Conservation (phyloP, 2,888 invertebrate species). For the Callosobruchus maculatus region DNA sequence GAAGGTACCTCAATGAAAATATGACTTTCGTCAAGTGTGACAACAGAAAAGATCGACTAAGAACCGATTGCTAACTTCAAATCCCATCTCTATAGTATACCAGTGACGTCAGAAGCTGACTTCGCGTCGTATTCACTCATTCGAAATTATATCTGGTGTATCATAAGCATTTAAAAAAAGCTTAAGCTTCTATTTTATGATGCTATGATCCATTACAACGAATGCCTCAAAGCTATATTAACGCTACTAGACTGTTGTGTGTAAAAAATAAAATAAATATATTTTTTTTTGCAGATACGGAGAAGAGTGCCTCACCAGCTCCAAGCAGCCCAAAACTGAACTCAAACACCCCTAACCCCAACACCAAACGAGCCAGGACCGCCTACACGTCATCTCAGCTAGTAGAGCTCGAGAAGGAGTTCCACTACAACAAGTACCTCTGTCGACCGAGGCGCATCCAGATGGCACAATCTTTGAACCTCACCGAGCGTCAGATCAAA, state of each 20-base stretch:
- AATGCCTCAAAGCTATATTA: too few species aligned
- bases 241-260: too few species aligned
- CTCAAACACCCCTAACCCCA: not conserved
- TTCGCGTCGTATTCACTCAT: too few species aligned
- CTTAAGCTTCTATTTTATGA: too few species aligned
- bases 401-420: constrained; percentile 76
- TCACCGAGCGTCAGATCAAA: constrained; percentile 79
- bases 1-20: too few species aligned
- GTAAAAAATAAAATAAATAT: not conserved
- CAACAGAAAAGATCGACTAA: too few species aligned
- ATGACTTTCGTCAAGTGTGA: too few species aligned
- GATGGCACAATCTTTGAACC: constrained; percentile 64
- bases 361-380: constrained; percentile 67
- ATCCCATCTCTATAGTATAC: too few species aligned
- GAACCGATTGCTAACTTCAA: too few species aligned
- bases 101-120: too few species aligned
- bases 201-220: too few species aligned
- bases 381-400: constrained; percentile 79
- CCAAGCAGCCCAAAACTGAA: not conserved
- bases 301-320: not conserved
- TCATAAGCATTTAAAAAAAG: not conserved
- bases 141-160: not conserved
- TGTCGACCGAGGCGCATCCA: constrained; percentile 74
- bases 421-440: constrained; percentile 69
- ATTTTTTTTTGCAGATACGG: not conserved